Conservation (phyloP, 1,140 invertebrate species). For the Zaprionus tsacasi region DNA sequence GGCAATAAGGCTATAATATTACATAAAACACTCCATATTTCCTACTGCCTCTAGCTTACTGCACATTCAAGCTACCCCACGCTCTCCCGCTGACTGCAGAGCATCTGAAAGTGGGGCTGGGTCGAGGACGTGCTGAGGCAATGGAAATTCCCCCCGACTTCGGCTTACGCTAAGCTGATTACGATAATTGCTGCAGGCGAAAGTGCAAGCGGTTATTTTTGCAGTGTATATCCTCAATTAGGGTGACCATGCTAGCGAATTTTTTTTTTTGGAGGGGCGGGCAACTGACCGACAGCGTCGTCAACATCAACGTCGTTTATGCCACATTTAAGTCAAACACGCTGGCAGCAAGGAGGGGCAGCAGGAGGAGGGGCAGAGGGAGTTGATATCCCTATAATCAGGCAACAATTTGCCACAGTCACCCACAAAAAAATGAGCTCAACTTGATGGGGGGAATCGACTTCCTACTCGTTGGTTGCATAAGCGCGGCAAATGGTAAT, state of each 20-base stretch:
- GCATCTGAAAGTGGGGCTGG: constrained; percentile 37
- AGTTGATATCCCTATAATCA: constrained; percentile 62
- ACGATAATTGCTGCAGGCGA: constrained; percentile 5
- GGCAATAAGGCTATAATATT: too few species aligned
- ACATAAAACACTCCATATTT: too few species aligned
- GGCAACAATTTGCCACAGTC: constrained; percentile 72
- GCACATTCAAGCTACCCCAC: background rate
- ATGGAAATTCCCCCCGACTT: background rate
- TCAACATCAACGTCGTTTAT: constrained; percentile 23
- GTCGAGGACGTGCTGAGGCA: constrained; percentile 67
- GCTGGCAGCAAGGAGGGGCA: constrained; percentile 40
- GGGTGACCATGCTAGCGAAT: background rate
- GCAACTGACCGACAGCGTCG: constrained; percentile 12
- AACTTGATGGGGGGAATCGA: constrained; percentile 27
- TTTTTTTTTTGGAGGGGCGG: background rate
- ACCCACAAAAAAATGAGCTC: constrained; percentile 56
- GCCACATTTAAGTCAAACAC: constrained; percentile 46
- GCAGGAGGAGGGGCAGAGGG: background rate
- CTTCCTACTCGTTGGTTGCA: constrained; percentile 61
- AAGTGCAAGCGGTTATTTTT: constrained; percentile 5
- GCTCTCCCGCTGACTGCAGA: background rate
- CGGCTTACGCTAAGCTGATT: constrained; percentile 3
- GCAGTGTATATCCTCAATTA: constrained; percentile 11
- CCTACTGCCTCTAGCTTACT: background rate
- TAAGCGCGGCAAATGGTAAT: constrained; percentile 54